Base-by-base conservation (phyloP, 1,140 invertebrate genomes). In the Amphibalanus amphitrite region DNA sequence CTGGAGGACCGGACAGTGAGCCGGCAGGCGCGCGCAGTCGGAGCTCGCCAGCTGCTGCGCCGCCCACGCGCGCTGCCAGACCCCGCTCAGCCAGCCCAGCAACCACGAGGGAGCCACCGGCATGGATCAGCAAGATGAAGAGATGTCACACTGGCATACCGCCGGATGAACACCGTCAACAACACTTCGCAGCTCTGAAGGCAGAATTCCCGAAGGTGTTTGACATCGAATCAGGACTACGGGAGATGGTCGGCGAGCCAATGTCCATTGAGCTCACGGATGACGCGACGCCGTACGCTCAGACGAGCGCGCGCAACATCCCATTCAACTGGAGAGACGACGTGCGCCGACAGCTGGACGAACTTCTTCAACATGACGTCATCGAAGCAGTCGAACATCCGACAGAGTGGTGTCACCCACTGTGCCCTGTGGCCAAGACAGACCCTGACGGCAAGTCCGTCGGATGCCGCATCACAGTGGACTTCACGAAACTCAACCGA, bases 271-370 rank as follows among this genome's bases (percentile, higher is more conserved):
- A 69, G 69, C 26, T 69, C 10, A 69, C 33, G 26, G 69, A 69
- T 17, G 69, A 69, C 47, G 69, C 69, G 4, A 15, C 15, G 13
- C 23, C 69, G 15, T 69, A 17, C 47, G 69, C 69, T 26, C 30
- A 17, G 4, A 17, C 69, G 13, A 47, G 13, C n/a, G 30, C 69
- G 4, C 33, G 69, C 30, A 69, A 33, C 69, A 69, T 70, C 25
- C 70, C 70, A 26, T 70, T 28, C n/a, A 59, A 28, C 70, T 70
- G 70, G 70, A 64, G 70, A 28, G 30, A 70, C 28, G 30, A 70
- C 17, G 65, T 70, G 3, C 47, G 30, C 20, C 28, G 26, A 17
- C 70, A 70, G 20, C 70, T 70, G 20, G 20, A 70, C 28, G 10
- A 70, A 28, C 30, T 70, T 13, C 30, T 30, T 10, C 17, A 30